Evolutionary conservation across 2,113 vertebrate species (phyloP).

Genomic region (Clarias magur): DNA sequence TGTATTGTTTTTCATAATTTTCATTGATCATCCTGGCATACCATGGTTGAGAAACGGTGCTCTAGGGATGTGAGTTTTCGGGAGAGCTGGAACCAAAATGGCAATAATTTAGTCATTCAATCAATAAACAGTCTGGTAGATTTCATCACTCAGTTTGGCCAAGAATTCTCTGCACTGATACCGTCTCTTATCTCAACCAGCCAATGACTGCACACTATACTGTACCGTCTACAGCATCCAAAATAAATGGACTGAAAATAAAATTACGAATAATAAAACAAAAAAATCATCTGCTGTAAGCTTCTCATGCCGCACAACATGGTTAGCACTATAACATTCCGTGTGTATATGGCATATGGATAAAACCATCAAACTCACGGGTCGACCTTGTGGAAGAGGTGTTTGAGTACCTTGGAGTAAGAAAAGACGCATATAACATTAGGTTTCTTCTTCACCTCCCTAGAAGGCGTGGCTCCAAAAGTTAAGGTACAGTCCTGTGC

Average conservation of each 20-base stretch:
- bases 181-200: no score
- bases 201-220: no score
- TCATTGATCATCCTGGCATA: not conserved
- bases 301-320: not conserved
- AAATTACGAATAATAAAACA: not conserved
- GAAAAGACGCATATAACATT: not conserved
- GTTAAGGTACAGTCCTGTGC: no score
- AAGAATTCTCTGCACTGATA: no score
- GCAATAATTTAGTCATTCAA: no score
- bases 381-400: not conserved
- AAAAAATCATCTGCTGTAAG: not conserved
- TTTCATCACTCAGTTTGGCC: no score
- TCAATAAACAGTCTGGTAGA: no score
- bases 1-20: not conserved
- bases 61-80: not conserved
- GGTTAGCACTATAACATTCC: not conserved
- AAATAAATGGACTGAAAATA: not conserved
- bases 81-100: no score
- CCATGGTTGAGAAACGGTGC: no score
- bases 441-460: not conserved
- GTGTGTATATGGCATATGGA: not conserved
- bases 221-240: no score
- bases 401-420: not conserved
- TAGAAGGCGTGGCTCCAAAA: not conserved
- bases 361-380: not conserved